Conservation (phyloP, 1,140 invertebrate genomes). For the Oppia nitens region DNA sequence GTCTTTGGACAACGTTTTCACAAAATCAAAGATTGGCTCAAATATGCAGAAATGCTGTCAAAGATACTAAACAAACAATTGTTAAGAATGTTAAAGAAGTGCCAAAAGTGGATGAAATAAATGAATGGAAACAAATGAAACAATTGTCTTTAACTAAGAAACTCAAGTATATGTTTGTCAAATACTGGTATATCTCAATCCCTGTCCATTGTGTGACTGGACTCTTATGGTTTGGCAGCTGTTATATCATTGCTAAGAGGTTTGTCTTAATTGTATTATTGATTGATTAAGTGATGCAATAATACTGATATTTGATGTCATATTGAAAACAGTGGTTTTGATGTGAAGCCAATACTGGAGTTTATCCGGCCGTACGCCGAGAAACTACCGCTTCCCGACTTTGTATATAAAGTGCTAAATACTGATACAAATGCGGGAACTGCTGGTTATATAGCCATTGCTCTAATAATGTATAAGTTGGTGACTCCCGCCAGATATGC, state of each 20-base stretch:
- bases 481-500: slow-evolving; percentile 74
- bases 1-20: background rate
- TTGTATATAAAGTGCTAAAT: slow-evolving; percentile 47
- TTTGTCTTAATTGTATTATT: slow-evolving; percentile 29
- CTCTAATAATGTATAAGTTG: slow-evolving; percentile 79
- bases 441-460: slow-evolving; percentile 68
- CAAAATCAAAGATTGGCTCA: background rate
- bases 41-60: background rate
- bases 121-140: slow-evolving; percentile 11
- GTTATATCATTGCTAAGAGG: slow-evolving; percentile 73
- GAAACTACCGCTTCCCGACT: slow-evolving; percentile 37
- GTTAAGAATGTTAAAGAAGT: no score
- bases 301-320: background rate
- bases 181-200: slow-evolving; percentile 84
- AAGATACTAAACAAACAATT: no score
- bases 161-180: slow-evolving; percentile 76
- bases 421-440: slow-evolving; percentile 39
- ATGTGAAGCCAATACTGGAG: slow-evolving; percentile 59
- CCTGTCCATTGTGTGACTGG: slow-evolving; percentile 77
- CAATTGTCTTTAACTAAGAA: slow-evolving; percentile 51
- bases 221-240: slow-evolving; percentile 58
- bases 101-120: background rate
- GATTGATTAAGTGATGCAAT: background rate
- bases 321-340: slow-evolving; percentile 65
- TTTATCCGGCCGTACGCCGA: slow-evolving; percentile 37